Evolutionary conservation across 2,888 invertebrate species (phyloP).

Genomic region (Alsophila aescularia): DNA sequence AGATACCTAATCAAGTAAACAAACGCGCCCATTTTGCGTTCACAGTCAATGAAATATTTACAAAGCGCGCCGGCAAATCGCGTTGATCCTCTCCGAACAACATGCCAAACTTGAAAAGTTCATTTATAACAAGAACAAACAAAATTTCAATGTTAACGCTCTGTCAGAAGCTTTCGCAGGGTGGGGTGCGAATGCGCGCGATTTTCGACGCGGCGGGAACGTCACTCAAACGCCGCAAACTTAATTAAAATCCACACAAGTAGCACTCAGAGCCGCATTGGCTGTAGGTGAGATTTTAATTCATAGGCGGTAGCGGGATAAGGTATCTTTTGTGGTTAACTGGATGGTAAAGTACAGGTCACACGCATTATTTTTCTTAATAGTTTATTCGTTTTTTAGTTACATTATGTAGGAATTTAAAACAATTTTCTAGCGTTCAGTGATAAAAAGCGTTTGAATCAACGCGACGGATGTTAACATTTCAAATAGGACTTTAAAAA

Average conservation of each 20-base stretch:
- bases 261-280: constrained; percentile 22
- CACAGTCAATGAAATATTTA: constrained; percentile 20
- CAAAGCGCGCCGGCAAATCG: constrained; percentile 15
- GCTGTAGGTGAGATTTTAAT: background rate
- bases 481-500: no score
- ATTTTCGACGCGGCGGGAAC: constrained; percentile 9
- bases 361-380: no score
- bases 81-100: constrained; percentile 16
- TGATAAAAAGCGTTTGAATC: no score
- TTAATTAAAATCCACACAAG: constrained; percentile 53
- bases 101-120: constrained; percentile 20
- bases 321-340: background rate
- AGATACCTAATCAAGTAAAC: constrained; percentile 8
- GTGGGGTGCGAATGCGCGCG: constrained; percentile 21
- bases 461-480: no score
- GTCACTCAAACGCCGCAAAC: constrained; percentile 47
- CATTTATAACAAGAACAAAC: constrained; percentile 37
- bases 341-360: no score
- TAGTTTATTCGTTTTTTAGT: no score
- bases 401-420: no score
- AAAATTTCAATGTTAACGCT: constrained; percentile 25
- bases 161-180: constrained; percentile 17
- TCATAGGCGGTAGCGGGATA: background rate
- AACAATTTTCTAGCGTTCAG: no score
- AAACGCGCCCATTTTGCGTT: constrained; percentile 1